phyloP scores from a whole-genome alignment of 2,797 vertebrate species.

The Lutra lutra region DNA sequence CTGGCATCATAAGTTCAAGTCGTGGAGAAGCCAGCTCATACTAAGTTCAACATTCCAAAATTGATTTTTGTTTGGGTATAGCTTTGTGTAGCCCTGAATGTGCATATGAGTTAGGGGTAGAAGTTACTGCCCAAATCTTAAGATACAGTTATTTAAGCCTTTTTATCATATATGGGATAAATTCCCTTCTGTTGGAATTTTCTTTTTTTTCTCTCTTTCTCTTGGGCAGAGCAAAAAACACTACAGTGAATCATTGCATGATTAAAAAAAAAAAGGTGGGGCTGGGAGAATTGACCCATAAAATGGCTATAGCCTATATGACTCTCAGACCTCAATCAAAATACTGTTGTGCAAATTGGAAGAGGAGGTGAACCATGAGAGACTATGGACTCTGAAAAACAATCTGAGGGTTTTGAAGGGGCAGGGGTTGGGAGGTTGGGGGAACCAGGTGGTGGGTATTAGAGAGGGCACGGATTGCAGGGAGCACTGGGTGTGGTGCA shows the following conservation, averaged over 20 bases:
- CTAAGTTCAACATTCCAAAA: slow-evolving; percentile 34
- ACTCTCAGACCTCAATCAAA: neutral
- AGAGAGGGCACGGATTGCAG: too few relatives aligned
- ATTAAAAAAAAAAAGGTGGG: slow-evolving; percentile 18
- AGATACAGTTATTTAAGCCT: slow-evolving; percentile 34
- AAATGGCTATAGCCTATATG: neutral
- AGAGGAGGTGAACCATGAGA: too few relatives aligned
- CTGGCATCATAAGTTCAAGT: slow-evolving; percentile 55
- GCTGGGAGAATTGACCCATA: neutral
- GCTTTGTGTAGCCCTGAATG: slow-evolving; percentile 2
- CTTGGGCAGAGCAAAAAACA: neutral
- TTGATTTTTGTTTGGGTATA: slow-evolving; percentile 30
- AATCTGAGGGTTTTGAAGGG: too few relatives aligned
- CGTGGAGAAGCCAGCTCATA: slow-evolving; percentile 14
- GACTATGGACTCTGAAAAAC: too few relatives aligned
- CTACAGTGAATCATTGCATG: neutral
- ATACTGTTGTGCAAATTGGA: neutral
- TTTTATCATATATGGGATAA: slow-evolving; percentile 40
- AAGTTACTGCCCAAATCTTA: slow-evolving; percentile 46
- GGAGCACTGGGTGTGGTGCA: too few relatives aligned
- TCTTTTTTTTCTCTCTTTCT: neutral
- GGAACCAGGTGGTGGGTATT: too few relatives aligned
- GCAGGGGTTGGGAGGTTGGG: too few relatives aligned
- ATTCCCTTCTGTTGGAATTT: slow-evolving; percentile 41
- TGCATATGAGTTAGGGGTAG: neutral